These are phyloP conservation scores for Cossypha heuglini DNA, from an alignment of 2,797 vertebrate species.

Conservation along the genomic window DNA sequence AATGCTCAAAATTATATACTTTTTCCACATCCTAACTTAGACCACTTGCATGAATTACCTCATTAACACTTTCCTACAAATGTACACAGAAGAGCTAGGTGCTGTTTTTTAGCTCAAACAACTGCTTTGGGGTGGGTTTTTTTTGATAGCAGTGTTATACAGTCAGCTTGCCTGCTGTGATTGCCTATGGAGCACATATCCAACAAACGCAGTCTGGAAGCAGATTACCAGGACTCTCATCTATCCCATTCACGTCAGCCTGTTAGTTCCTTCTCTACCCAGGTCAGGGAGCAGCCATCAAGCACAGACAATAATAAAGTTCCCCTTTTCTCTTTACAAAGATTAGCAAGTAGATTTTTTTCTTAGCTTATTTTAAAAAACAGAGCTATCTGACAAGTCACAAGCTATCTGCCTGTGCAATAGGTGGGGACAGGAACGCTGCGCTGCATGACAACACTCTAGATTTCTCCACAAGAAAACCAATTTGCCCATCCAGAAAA, in stretches of 20 bases:
- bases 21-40: background rate
- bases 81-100: background rate
- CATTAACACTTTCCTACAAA: background rate
- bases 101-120: background rate
- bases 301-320: background rate
- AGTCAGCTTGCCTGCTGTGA: background rate
- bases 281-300: background rate
- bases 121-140: background rate
- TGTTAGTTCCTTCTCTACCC: background rate
- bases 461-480: background rate
- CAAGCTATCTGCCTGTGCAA: background rate
- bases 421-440: accelerated
- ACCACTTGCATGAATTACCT: background rate
- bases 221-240: background rate
- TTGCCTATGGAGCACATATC: background rate
- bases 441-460: accelerated
- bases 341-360: background rate
- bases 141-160: background rate
- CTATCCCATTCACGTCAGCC: background rate
- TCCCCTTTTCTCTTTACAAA: background rate
- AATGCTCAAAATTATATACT: background rate
- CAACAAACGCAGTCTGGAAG: background rate
- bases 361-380: background rate
- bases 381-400: background rate
- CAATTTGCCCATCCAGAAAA: background rate